phyloP scores from a whole-genome alignment of 2,113 vertebrate genomes.

The Heptranchias perlo region DNA sequence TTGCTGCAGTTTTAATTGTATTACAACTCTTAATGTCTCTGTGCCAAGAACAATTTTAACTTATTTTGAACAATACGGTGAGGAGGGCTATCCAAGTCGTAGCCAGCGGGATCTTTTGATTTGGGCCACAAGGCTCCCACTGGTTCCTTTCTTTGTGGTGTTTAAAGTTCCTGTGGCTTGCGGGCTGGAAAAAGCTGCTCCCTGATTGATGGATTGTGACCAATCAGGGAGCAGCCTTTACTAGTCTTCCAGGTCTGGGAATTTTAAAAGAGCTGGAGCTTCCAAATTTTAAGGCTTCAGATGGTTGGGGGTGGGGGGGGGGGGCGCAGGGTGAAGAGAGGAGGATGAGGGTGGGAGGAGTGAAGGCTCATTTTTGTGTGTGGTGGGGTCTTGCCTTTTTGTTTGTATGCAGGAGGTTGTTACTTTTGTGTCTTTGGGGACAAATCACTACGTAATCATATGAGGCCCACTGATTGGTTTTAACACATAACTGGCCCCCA shows the following conservation, averaged over 20 bases:
- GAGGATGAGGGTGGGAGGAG: neutral
- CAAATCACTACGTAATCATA: neutral
- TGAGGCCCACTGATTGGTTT: neutral
- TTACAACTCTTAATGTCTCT: neutral
- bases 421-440: neutral
- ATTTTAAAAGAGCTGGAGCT: neutral
- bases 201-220: neutral
- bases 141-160: neutral
- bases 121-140: neutral
- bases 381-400: neutral
- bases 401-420: neutral
- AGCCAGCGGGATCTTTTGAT: neutral
- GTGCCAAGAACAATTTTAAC: neutral
- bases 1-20: neutral
- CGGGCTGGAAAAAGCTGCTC: neutral
- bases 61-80: neutral
- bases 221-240: neutral
- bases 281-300: neutral
- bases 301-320: too few relatives aligned
- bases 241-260: neutral
- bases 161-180: neutral
- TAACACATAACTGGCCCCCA: neutral
- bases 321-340: too few relatives aligned
- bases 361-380: neutral
- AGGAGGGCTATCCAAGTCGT: neutral